phyloP scores from a whole-genome alignment of 2,113 vertebrate species.

The Sylvietta virens region DNA sequence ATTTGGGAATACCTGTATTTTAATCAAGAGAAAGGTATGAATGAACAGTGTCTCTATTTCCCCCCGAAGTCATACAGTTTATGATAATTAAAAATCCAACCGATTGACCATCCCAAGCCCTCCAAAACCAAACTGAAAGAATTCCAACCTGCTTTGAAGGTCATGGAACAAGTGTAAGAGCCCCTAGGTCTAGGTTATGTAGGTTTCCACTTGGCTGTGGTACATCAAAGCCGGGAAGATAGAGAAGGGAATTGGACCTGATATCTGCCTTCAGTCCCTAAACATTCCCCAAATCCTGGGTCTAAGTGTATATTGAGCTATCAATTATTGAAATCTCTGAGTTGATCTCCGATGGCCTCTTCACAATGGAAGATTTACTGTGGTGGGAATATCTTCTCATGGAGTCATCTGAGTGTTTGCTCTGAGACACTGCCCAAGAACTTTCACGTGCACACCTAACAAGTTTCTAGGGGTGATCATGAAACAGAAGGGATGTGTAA shows the following conservation, averaged over 20 bases:
- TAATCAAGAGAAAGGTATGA: not conserved
- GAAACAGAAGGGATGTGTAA: not conserved
- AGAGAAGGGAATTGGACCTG: not conserved
- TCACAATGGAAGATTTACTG: not conserved
- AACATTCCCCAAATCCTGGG: not conserved
- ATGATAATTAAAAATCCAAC: not conserved
- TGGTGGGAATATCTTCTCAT: not conserved
- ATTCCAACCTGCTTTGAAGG: not conserved
- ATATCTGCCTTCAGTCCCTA: not conserved
- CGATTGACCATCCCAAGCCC: accelerated
- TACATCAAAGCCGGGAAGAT: not conserved
- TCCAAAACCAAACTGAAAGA: not conserved
- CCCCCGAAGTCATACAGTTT: not conserved
- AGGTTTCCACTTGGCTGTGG: not conserved
- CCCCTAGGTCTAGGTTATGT: not conserved
- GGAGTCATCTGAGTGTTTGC: not conserved
- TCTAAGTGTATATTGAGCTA: not conserved
- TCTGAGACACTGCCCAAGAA: not conserved
- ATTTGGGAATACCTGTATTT: not conserved
- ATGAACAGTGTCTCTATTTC: not conserved
- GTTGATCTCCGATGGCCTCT: not conserved
- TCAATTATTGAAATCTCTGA: not conserved
- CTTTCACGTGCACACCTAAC: not conserved
- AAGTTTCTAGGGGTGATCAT: not conserved
- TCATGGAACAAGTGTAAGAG: not conserved